Evolutionary conservation across 2,797 vertebrate genomes (phyloP).

Genomic region (Pangasius macronema): DNA sequence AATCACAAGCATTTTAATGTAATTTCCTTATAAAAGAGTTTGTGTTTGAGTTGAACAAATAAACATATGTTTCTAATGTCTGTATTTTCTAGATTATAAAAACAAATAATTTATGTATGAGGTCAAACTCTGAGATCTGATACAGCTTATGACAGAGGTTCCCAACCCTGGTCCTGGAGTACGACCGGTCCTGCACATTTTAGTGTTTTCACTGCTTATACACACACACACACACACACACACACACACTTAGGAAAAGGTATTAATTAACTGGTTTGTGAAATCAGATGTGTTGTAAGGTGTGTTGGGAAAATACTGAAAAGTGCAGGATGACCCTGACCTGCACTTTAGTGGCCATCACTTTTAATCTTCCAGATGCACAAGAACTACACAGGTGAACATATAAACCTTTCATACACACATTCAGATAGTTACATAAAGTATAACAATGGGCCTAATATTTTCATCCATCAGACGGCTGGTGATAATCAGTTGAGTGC

Average conservation of each 20-base stretch:
- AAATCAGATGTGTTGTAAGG: neutral
- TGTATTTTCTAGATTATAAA: neutral
- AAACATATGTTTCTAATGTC: neutral
- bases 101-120: neutral
- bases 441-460: neutral
- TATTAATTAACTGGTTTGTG: neutral
- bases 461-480: neutral
- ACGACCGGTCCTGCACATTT: neutral
- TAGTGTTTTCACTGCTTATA: neutral
- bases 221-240: neutral
- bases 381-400: neutral
- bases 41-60: neutral
- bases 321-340: neutral
- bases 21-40: neutral
- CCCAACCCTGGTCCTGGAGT: neutral
- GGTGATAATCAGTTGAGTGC: too few species aligned
- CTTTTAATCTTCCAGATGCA: neutral
- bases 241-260: neutral
- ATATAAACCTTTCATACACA: neutral
- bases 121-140: neutral
- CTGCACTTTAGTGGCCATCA: neutral
- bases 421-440: neutral
- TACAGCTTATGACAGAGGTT: neutral
- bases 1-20: neutral
- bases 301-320: neutral